These are phyloP conservation scores for Echinops telfairi DNA, from an alignment of 2,113 vertebrate genomes.

Conservation along the genomic window DNA sequence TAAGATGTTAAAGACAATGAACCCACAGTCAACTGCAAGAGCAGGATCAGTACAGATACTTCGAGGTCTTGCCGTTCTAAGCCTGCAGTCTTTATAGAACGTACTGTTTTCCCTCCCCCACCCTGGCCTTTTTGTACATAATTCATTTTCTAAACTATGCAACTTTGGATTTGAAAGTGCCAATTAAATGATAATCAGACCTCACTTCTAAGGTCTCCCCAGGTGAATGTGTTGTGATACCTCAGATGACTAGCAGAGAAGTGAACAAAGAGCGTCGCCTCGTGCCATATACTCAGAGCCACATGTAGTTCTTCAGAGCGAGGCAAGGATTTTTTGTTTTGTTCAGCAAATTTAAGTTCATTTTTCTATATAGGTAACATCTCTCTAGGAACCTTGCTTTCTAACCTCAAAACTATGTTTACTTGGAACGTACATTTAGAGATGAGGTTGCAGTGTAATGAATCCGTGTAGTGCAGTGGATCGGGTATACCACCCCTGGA, in stretches of 20 bases:
- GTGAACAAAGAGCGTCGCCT: slow-evolving; percentile 56
- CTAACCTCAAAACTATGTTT: background rate
- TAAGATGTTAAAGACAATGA: slow-evolving; percentile 31
- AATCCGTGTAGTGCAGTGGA: background rate
- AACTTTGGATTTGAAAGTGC: slow-evolving; percentile 33
- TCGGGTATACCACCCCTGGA: background rate
- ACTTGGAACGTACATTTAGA: background rate
- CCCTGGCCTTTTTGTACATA: slow-evolving; percentile 31
- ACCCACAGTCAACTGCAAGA: background rate
- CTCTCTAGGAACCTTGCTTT: slow-evolving; percentile 52
- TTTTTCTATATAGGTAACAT: slow-evolving; percentile 21
- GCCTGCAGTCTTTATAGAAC: background rate
- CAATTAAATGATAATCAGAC: background rate
- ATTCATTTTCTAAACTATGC: slow-evolving; percentile 10
- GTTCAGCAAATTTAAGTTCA: background rate
- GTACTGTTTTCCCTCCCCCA: background rate
- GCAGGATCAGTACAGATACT: background rate
- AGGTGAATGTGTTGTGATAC: background rate
- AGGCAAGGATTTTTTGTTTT: slow-evolving; percentile 1
- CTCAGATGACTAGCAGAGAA: background rate
- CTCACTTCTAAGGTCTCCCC: background rate
- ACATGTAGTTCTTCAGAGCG: slow-evolving; percentile 27
- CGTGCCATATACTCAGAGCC: slow-evolving; percentile 26
- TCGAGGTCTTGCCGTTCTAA: slow-evolving; percentile 16
- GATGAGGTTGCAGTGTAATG: background rate